A percentile compares a stretch with the other conserved stretches of the same genome.
Evolutionary conservation across 1,140 invertebrate species (phyloP).

Genomic region (Bacillus rossius): DNA sequence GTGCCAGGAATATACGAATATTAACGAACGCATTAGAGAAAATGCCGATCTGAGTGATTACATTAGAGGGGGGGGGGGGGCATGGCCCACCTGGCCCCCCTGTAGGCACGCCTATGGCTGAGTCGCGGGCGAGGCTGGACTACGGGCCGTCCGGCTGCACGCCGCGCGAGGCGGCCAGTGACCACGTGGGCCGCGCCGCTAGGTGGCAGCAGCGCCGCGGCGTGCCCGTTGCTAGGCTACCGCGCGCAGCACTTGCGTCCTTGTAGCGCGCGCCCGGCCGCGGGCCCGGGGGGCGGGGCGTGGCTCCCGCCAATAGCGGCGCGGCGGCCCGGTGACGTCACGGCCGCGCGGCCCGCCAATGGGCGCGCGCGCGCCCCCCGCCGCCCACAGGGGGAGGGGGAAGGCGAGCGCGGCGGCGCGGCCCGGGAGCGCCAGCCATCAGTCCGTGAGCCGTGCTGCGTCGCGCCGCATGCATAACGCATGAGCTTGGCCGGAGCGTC

Average conservation of each 20-base stretch:
- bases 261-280: slow-evolving; percentile 22
- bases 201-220: too few species aligned
- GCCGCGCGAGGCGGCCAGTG: too few species aligned
- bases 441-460: slow-evolving; percentile 9
- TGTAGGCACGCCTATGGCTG: too few species aligned
- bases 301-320: not conserved
- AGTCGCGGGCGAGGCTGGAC: too few species aligned
- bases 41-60: too few species aligned
- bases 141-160: too few species aligned
- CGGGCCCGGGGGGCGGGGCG: slow-evolving; percentile 20
- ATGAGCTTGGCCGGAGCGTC: slow-evolving; percentile 37
- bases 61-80: too few species aligned
- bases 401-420: slow-evolving; percentile 16
- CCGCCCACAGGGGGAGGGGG: not conserved
- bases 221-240: not conserved
- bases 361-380: not conserved
- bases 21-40: too few species aligned
- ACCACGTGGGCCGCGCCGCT: too few species aligned
- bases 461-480: slow-evolving; percentile 47
- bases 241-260: slow-evolving; percentile 19
- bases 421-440: slow-evolving; percentile 11
- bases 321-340: not conserved
- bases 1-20: too few species aligned
- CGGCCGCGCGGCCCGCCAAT: not conserved
- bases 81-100: too few species aligned